Conservation (phyloP, 2,888 invertebrate species). For the Ichneumoninae sp. region DNA sequence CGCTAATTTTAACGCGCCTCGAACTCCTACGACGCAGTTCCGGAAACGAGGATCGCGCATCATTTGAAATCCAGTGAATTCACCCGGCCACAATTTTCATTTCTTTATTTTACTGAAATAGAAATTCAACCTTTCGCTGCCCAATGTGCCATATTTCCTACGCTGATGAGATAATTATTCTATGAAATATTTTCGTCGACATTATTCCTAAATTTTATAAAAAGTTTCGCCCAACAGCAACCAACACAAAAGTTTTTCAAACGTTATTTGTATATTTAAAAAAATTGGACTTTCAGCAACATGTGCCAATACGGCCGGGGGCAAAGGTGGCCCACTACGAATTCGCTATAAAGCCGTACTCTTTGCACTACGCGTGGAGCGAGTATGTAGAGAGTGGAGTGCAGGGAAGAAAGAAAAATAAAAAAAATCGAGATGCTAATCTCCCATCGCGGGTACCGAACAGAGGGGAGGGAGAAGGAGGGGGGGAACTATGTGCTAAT, state of each 20-base stretch:
- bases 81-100: neutral
- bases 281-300: neutral
- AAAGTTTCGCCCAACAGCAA: neutral
- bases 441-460: conserved; percentile 75
- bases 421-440: conserved; percentile 81
- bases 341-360: neutral
- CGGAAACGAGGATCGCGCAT: neutral
- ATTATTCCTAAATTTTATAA: neutral
- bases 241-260: neutral
- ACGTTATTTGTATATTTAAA: neutral
- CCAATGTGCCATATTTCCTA: no score
- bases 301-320: neutral
- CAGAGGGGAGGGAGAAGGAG: neutral
- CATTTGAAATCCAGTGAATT: neutral
- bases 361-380: neutral
- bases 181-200: neutral
- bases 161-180: neutral
- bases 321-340: neutral
- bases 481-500: conserved; percentile 80
- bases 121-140: neutral
- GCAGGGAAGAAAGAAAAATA: conserved; percentile 41
- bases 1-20: neutral
- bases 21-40: neutral
- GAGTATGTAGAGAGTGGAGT: neutral
- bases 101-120: neutral